Percentiles rank a stretch among this genome's conserved stretches.
Conservation (phyloP, 2,888 invertebrate species). For the Bibio marci region DNA sequence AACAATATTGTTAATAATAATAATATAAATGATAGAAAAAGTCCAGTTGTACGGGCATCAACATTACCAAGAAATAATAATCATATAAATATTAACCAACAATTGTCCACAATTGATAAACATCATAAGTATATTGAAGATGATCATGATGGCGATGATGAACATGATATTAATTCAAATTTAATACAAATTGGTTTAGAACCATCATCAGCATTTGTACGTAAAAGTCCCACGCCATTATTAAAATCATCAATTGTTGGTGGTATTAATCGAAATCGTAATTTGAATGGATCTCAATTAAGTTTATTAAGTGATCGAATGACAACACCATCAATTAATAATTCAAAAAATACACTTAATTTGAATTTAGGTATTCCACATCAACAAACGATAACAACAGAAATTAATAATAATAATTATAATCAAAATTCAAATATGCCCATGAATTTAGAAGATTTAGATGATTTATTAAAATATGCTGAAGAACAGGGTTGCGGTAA, state of each 20-base stretch:
- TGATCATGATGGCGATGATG: conserved; percentile 10
- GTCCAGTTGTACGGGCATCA: conserved; percentile 37
- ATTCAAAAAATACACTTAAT: conserved; percentile 18
- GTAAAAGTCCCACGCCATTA: conserved; percentile 29
- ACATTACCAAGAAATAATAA: conserved; percentile 52
- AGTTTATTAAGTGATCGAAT: conserved; percentile 24
- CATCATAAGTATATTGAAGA: too few species aligned
- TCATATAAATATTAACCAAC: conserved; percentile 14
- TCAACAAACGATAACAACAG: conserved; percentile 19
- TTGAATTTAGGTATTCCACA: conserved; percentile 14
- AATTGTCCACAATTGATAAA: conserved; percentile 34
- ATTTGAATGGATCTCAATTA: conserved; percentile 29
- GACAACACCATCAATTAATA: conserved; percentile 8
- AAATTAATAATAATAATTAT: conserved; percentile 29
- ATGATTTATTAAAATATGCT: conserved; percentile 52
- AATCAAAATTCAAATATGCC: conserved; percentile 31
- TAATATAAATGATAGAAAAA: conserved; percentile 18
- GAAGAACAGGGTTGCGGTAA: conserved; percentile 41
- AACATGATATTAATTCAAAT: conserved; percentile 36
- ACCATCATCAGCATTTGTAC: conserved; percentile 35
- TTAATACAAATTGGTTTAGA: conserved; percentile 45
- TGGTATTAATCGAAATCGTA: conserved; percentile 24
- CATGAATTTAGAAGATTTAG: conserved; percentile 51
- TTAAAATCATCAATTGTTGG: conserved; percentile 31
- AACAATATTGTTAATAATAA: conserved; percentile 8